Evolutionary conservation across 2,888 invertebrate genomes (phyloP).

Genomic region (Catocala sponsa): DNA sequence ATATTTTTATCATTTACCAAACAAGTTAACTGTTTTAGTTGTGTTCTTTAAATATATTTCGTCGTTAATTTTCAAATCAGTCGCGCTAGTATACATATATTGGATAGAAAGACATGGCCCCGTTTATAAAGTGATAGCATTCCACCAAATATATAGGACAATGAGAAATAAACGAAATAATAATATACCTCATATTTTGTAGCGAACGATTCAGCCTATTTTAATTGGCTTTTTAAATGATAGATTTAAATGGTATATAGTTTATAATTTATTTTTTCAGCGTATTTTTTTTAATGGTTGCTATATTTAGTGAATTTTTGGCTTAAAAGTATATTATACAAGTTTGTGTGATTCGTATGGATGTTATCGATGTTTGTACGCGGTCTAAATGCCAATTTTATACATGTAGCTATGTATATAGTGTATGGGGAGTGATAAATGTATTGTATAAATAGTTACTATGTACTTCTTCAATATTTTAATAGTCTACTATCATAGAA

Average conservation of each 20-base stretch:
- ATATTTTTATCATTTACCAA: too few species aligned
- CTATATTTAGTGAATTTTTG: conserved; percentile 55
- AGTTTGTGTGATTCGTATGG: conserved; percentile 37
- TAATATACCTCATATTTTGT: conserved; percentile 85
- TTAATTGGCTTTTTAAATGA: conserved; percentile 63
- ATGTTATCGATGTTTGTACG: conserved; percentile 53
- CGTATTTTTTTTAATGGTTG: conserved; percentile 52
- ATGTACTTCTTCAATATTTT: background rate
- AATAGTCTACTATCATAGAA: background rate
- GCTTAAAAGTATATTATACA: conserved; percentile 51
- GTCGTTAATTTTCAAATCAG: conserved; percentile 28
- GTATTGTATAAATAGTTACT: conserved; percentile 31
- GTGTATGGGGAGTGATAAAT: conserved; percentile 70
- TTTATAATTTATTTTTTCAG: conserved; percentile 52
- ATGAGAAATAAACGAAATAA: conserved; percentile 55
- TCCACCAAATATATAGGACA: conserved; percentile 62
- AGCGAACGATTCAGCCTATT: conserved; percentile 70
- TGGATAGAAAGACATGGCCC: conserved; percentile 35
- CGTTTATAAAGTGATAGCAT: conserved; percentile 53
- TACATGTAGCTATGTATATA: conserved; percentile 59
- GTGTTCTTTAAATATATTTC: too few species aligned
- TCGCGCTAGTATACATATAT: conserved; percentile 28
- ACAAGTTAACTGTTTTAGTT: too few species aligned
- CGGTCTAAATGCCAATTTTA: conserved; percentile 60
- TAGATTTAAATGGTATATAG: conserved; percentile 50